These are phyloP conservation scores for Meta bourneti DNA, from an alignment of 2,888 invertebrate species.

Conservation along the genomic window DNA sequence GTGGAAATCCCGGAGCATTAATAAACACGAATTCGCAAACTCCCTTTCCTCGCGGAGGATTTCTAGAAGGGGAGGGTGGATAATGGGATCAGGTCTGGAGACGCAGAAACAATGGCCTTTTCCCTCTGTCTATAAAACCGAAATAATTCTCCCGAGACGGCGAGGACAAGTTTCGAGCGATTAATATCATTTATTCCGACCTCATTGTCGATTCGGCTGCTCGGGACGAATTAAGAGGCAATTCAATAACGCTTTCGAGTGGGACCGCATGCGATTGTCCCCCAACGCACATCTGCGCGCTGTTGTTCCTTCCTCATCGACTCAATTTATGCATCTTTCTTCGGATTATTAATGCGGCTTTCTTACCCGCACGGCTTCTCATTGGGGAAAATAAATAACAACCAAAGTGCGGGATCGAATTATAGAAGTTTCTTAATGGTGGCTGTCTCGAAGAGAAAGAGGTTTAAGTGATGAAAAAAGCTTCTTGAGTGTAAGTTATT, in stretches of 20 bases:
- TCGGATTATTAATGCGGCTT: not conserved
- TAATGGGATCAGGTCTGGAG: conserved; percentile 69
- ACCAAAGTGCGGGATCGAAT: not conserved
- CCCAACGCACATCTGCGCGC: not conserved
- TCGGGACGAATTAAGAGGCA: conserved; percentile 60
- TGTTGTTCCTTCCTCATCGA: not conserved
- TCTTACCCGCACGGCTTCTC: not conserved
- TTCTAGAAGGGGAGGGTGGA: conserved; percentile 9
- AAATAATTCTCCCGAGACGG: conserved; percentile 58
- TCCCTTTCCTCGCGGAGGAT: conserved; percentile 27
- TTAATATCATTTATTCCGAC: conserved; percentile 75
- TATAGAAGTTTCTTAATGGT: not conserved
- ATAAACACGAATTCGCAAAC: conserved; percentile 70
- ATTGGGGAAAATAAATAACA: too few species aligned
- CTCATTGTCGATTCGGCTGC: conserved; percentile 62
- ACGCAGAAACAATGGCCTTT: conserved; percentile 63
- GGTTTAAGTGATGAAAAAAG: not conserved
- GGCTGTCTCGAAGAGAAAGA: not conserved
- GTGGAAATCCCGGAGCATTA: conserved; percentile 64
- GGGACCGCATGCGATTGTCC: not conserved
- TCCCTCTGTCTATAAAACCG: conserved; percentile 32
- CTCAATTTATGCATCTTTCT: not conserved
- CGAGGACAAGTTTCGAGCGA: conserved; percentile 42
- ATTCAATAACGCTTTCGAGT: conserved; percentile 59
- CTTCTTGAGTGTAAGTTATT: not conserved